These are phyloP conservation scores for Mnemiopsis leidyi DNA, from an alignment of 37 sponge, comb jelly and placozoan genomes.

Conservation along the genomic window DNA sequence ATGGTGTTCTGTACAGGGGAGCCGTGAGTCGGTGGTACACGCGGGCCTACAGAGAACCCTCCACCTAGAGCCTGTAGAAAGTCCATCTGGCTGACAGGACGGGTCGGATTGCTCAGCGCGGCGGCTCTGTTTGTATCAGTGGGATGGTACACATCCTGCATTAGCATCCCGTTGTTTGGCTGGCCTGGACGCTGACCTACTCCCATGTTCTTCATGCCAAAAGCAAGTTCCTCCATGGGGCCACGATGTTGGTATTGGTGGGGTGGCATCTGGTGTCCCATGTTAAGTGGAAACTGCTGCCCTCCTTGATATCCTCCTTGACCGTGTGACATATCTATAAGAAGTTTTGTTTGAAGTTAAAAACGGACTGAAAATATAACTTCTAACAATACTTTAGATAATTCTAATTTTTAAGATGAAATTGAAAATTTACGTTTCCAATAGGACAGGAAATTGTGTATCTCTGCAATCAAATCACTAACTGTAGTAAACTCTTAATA, in stretches of 20 bases:
- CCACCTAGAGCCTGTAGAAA: neutral
- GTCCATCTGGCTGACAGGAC: neutral
- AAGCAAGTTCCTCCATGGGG: constrained; percentile 13
- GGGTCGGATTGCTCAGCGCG: neutral
- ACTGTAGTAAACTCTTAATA: neutral
- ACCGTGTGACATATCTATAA: constrained; percentile 47
- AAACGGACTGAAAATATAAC: too few relatives aligned
- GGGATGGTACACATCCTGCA: constrained; percentile 26
- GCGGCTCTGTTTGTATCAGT: neutral
- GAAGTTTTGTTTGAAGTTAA: too few relatives aligned
- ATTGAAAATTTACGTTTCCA: too few relatives aligned
- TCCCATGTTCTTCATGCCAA: constrained; percentile 13
- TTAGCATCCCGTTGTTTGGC: neutral
- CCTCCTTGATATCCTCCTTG: neutral
- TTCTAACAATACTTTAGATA: too few relatives aligned
- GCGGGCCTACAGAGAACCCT: neutral
- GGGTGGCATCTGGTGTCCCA: constrained; percentile 20
- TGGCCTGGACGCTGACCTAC: neutral
- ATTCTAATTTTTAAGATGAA: too few relatives aligned
- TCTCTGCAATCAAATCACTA: neutral
- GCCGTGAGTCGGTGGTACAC: neutral
- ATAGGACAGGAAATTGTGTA: too few relatives aligned
- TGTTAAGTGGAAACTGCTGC: neutral
- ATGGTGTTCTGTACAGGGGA: neutral
- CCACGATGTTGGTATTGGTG: neutral